Conservation (phyloP, 1,140 invertebrate genomes). For the Hestina assimilis region DNA sequence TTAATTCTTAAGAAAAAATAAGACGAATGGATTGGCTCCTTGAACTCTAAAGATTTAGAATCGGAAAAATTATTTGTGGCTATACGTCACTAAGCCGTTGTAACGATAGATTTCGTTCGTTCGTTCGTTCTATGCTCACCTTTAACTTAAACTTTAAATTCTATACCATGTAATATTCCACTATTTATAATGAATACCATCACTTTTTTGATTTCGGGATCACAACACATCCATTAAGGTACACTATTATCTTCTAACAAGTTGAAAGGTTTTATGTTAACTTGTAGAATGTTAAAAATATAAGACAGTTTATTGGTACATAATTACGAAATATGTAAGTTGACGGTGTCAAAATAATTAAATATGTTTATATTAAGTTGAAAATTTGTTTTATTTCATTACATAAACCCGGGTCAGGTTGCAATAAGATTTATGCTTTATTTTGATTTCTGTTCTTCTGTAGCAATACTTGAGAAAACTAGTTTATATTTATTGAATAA, state of each 20-base stretch:
- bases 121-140: neutral
- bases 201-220: slow-evolving; percentile 45
- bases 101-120: no score
- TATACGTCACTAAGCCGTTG: no score
- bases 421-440: no score
- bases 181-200: slow-evolving; percentile 14
- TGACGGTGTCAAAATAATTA: slow-evolving; percentile 75
- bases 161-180: slow-evolving; percentile 7
- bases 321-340: slow-evolving; percentile 60
- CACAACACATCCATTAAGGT: slow-evolving; percentile 28
- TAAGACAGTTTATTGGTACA: slow-evolving; percentile 55
- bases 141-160: neutral
- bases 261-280: slow-evolving; percentile 37
- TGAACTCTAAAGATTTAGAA: no score
- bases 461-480: no score
- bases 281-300: slow-evolving; percentile 55
- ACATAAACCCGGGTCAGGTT: neutral
- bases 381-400: slow-evolving; percentile 53
- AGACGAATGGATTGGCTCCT: no score
- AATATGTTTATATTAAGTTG: slow-evolving; percentile 66
- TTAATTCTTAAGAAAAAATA: no score
- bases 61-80: no score
- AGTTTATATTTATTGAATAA: no score
- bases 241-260: slow-evolving; percentile 21
- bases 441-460: no score